A percentile compares a stretch with the other conserved stretches of the same genome.
Evolutionary conservation across 2,113 vertebrate species (phyloP).

Genomic region (Hydropotes inermis): DNA sequence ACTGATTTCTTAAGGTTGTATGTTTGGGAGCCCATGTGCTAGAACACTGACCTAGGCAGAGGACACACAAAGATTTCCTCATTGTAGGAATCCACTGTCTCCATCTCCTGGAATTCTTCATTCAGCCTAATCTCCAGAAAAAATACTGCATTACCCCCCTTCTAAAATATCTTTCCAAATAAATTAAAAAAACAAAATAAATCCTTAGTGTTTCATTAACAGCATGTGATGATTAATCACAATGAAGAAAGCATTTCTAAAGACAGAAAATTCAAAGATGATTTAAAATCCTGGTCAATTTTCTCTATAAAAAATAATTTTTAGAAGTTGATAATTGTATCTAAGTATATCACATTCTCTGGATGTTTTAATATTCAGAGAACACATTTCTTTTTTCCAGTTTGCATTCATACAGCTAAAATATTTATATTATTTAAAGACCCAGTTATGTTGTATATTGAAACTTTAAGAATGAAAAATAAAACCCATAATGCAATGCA

Average conservation of each 20-base stretch:
- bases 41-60: not conserved
- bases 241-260: not conserved
- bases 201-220: not conserved
- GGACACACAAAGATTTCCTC: not conserved
- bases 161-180: slow-evolving; percentile 10
- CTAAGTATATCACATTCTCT: not conserved
- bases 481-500: slow-evolving; percentile 40
- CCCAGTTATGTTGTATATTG: not conserved
- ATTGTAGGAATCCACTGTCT: not conserved
- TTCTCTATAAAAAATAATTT: not conserved
- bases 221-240: not conserved
- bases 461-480: slow-evolving; percentile 43
- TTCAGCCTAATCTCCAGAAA: not conserved
- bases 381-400: not conserved
- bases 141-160: not conserved
- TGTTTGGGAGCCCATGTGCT: rapidly evolving
- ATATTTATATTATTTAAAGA: not conserved
- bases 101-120: not conserved
- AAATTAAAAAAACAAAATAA: not conserved
- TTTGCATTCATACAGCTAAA: not conserved
- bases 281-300: not conserved
- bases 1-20: not conserved
- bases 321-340: not conserved
- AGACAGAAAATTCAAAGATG: not conserved
- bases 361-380: not conserved